Base-by-base conservation (phyloP, 2,888 invertebrate species). In the Theodoxus fluviatilis region DNA sequence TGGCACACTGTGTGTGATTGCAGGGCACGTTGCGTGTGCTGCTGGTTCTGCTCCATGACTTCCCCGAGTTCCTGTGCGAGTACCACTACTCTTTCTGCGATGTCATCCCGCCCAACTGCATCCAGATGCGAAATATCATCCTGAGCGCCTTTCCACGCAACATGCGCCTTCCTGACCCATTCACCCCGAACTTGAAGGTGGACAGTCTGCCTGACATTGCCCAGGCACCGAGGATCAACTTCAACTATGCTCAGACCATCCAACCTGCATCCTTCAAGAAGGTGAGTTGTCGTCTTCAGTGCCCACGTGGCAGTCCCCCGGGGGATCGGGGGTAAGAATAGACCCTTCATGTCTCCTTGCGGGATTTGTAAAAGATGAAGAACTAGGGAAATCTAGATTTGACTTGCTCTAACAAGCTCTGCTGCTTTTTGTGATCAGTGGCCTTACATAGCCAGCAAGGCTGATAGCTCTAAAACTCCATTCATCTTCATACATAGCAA, bases 21-120 rank as follows among this genome's bases (percentile, higher is more conserved):
- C 81, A 89, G 88, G 90, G 90, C 47, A 96, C 97, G 0, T 89
- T 99, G 61, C 92, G 98, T 75, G 96, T 99, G 9, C 90, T 99
- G 67, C 90, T 99, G 49, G 97, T 99, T 0, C 89, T 99, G 38
- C 90, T 99, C 15, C 99, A 99, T 86, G 99, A 99, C 87, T 99
- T 99, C 87, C 99, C 99, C 0, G 99, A 99, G 89, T 97, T 99
- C 87, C 90, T 99, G 67, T 98, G 98, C 88, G 99, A 99, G 87
- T 98, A 98, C 88, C 98, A 99, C 87, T 98, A 98, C 87, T 95
- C 95, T 59, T 97, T 99, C 89, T 98, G 99, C 87, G 99, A 99
- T 88, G 97, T 96, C 73, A 98, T 99, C 81, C 98, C 99, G 63
- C 96, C 98, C 3, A 99, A 99, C 87, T 99, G 99, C 88, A 97